These are phyloP conservation scores for Melospiza melodia DNA, from an alignment of 2,113 vertebrate species.

Conservation along the genomic window DNA sequence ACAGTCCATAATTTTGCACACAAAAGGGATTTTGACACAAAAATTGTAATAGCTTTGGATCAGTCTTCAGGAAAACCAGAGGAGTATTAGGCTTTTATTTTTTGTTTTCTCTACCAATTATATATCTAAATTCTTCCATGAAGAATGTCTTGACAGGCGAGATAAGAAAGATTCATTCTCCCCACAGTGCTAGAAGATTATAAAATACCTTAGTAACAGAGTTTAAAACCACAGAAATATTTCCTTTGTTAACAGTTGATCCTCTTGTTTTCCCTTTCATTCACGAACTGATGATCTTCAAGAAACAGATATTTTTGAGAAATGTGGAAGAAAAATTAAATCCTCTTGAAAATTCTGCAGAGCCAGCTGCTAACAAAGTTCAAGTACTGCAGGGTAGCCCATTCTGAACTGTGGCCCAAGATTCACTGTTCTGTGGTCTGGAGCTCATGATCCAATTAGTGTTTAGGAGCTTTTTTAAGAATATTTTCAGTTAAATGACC, in stretches of 20 bases:
- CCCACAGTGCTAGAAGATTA: background rate
- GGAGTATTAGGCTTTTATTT: conserved; percentile 4
- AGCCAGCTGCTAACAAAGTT: background rate
- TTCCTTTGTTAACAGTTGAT: background rate
- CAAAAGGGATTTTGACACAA: conserved; percentile 23
- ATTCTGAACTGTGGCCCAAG: background rate
- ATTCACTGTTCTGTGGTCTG: background rate
- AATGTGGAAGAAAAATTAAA: background rate
- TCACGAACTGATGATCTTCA: background rate
- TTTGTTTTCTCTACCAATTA: conserved; percentile 31
- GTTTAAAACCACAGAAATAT: background rate
- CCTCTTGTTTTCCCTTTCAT: background rate
- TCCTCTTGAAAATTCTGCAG: background rate
- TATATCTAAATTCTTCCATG: background rate
- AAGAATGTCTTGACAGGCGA: background rate
- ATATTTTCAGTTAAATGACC: background rate
- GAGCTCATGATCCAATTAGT: background rate
- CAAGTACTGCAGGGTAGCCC: background rate
- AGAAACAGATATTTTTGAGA: background rate
- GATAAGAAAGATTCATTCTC: background rate
- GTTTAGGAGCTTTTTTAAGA: background rate
- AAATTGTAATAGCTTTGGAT: conserved; percentile 7
- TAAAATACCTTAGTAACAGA: background rate
- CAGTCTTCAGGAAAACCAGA: background rate
- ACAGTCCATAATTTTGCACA: conserved; percentile 17